Percentiles rank a stretch among this genome's conserved stretches.
These are phyloP conservation scores for Martes flavigula DNA, from an alignment of 2,797 vertebrate genomes.

Conservation along the genomic window DNA sequence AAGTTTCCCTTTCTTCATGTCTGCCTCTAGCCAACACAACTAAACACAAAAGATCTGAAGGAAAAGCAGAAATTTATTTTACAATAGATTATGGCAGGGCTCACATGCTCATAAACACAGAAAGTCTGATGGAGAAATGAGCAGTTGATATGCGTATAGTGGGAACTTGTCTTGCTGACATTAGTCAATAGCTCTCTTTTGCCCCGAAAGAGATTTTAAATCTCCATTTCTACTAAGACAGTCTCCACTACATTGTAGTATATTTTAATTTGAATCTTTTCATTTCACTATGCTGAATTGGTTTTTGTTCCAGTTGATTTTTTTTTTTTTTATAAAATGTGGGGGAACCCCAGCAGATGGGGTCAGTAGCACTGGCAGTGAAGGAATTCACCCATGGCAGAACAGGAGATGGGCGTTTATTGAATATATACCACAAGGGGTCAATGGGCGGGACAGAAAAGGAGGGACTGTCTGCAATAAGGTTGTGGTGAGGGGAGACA, in stretches of 20 bases:
- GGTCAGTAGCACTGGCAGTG: accelerated
- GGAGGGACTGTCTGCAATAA: neutral
- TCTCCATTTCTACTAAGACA: neutral
- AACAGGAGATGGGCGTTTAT: neutral
- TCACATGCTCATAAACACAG: neutral
- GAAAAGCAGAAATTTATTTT: neutral
- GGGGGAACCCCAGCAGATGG: neutral
- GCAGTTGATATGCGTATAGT: neutral
- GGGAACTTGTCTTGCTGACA: neutral
- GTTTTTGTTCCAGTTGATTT: conserved; percentile 9
- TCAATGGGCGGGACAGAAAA: neutral
- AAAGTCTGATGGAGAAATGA: neutral
- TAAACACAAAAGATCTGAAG: neutral
- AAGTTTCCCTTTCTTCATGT: neutral
- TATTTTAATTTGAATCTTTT: neutral
- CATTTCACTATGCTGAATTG: neutral
- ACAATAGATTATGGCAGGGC: neutral
- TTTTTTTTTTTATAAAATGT: neutral
- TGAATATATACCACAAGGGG: neutral
- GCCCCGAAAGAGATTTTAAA: neutral
- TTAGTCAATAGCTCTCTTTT: neutral
- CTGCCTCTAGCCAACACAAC: neutral
- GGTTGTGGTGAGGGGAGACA: neutral
- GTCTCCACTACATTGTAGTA: neutral
- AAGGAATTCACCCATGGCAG: neutral